These are phyloP conservation scores for Bombus vancouverensis DNA, from an alignment of 1,140 invertebrate genomes.

Conservation along the genomic window DNA sequence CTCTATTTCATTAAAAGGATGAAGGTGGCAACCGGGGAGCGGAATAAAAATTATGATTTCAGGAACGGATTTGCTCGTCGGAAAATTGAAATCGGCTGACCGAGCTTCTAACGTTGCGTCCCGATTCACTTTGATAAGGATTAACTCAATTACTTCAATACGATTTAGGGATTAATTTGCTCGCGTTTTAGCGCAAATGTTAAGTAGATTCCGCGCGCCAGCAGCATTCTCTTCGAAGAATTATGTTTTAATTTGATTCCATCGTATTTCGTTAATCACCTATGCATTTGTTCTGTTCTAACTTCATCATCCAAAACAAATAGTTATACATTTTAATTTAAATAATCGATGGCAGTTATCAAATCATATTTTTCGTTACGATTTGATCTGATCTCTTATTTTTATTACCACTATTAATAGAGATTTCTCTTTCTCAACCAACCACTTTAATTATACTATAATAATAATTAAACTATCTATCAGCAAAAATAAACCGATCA, in stretches of 20 bases:
- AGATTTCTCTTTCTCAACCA: too few relatives aligned
- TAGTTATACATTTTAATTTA: not conserved
- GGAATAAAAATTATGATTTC: slow-evolving; percentile 12
- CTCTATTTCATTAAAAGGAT: not conserved
- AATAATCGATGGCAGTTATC: not conserved
- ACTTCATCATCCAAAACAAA: not conserved
- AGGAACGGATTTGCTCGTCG: not conserved
- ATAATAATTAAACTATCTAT: too few relatives aligned
- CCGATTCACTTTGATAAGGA: slow-evolving; percentile 21
- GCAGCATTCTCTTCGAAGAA: not conserved
- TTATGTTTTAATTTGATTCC: not conserved
- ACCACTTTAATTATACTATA: too few relatives aligned
- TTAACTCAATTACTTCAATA: slow-evolving; percentile 25
- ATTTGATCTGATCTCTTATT: not conserved
- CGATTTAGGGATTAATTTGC: not conserved
- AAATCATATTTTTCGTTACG: not conserved
- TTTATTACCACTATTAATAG: not conserved
- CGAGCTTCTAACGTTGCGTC: not conserved
- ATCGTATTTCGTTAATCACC: not conserved
- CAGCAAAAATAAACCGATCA: too few relatives aligned
- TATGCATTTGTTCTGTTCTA: too few relatives aligned
- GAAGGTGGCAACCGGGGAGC: not conserved
- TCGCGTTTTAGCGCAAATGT: not conserved
- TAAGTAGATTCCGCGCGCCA: not conserved
- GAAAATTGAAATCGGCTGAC: slow-evolving; percentile 8